phyloP scores from a whole-genome alignment of 2,113 vertebrate genomes.

The Tonatia bakeri region DNA sequence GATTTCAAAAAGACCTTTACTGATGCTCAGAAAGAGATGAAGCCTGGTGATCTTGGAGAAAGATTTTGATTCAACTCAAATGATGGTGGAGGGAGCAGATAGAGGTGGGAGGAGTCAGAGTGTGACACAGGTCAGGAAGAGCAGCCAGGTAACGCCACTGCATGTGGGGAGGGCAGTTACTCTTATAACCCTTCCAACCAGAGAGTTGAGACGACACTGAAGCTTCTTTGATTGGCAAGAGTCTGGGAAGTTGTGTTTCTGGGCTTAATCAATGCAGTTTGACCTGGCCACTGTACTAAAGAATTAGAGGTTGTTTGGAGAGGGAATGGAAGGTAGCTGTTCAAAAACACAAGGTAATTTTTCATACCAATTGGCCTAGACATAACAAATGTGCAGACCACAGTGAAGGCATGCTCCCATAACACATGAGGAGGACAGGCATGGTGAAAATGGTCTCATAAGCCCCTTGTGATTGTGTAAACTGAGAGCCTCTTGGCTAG shows the following conservation, averaged over 20 bases:
- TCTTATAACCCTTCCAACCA: not conserved
- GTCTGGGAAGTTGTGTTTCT: not conserved
- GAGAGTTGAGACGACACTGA: not conserved
- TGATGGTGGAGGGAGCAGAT: not conserved
- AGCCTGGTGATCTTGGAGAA: not conserved
- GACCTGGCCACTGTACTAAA: not conserved
- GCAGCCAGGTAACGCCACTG: not conserved
- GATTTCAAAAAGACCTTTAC: not conserved
- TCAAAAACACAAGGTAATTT: not conserved
- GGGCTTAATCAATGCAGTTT: not conserved
- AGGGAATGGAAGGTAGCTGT: not conserved
- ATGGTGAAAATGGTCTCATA: not conserved
- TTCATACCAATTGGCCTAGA: not conserved
- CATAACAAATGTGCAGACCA: not conserved
- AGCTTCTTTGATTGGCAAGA: not conserved
- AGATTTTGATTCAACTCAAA: not conserved
- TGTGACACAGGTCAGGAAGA: not conserved
- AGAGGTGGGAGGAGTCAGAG: not conserved
- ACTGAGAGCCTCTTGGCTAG: not conserved
- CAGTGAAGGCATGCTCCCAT: not conserved
- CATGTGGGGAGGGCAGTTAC: no score
- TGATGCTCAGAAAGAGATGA: not conserved
- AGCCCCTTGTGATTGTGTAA: not conserved
- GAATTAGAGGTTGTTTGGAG: not conserved
- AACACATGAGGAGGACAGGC: accelerated